A percentile compares a stretch with the other conserved stretches of the same genome.
phyloP scores from a whole-genome alignment of 2,797 vertebrate species.

The Pseudochirops cupreus region DNA sequence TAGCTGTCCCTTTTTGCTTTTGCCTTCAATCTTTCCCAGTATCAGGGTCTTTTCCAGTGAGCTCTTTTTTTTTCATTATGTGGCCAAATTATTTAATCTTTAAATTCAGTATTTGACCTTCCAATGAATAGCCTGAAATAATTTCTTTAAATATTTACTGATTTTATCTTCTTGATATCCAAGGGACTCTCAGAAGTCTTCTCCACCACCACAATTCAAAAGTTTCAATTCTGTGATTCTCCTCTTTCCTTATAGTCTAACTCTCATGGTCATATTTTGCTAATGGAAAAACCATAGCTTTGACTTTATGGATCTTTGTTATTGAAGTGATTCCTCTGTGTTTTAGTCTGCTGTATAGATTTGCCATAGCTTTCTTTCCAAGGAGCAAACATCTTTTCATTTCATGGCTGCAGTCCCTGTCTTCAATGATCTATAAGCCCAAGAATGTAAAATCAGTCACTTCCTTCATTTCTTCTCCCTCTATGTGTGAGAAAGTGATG shows the following conservation, averaged over 20 bases:
- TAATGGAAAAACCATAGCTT: not conserved
- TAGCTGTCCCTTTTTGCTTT: not conserved
- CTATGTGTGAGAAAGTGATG: too few species aligned
- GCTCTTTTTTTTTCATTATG: not conserved
- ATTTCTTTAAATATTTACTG: too few species aligned
- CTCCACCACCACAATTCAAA: not conserved
- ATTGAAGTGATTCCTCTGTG: not conserved
- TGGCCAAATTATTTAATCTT: not conserved
- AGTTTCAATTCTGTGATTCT: not conserved
- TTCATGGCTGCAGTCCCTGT: too few species aligned
- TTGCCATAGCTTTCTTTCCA: not conserved
- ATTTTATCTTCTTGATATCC: not conserved
- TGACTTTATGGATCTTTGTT: not conserved
- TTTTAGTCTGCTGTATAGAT: not conserved
- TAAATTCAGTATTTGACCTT: not conserved
- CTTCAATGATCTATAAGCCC: too few species aligned
- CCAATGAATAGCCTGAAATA: not conserved
- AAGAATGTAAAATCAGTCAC: too few species aligned
- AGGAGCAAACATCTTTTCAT: too few species aligned
- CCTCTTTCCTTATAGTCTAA: not conserved
- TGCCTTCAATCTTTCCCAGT: not conserved
- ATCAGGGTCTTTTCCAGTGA: not conserved
- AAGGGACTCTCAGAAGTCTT: not conserved
- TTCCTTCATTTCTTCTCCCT: too few species aligned
- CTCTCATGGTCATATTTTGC: not conserved